Conservation (phyloP, 2,113 vertebrate genomes). For the Dendropsophus ebraccatus region DNA sequence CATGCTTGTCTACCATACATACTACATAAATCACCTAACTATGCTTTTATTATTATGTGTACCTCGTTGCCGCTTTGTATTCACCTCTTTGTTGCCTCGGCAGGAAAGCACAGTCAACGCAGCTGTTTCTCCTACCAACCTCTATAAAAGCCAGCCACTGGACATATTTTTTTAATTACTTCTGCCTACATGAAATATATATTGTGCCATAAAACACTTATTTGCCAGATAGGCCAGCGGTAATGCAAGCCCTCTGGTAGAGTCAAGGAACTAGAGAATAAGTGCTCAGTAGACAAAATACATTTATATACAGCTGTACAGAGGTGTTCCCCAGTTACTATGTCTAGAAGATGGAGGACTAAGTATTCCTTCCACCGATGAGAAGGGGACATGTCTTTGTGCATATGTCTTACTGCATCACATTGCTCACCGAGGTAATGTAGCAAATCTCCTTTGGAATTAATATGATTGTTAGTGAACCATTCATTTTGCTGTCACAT, state of each 20-base stretch:
- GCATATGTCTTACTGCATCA: not conserved
- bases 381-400: not conserved
- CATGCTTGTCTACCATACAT: conserved; percentile 7
- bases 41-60: conserved; percentile 30
- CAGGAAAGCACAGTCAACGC: conserved; percentile 34
- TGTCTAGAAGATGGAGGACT: conserved; percentile 18
- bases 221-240: conserved; percentile 43
- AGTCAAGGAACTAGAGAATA: conserved; percentile 35
- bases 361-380: not conserved
- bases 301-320: conserved; percentile 30
- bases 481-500: not conserved
- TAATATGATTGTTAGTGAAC: conserved; percentile 10
- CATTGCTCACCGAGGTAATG: not conserved
- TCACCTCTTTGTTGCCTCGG: conserved; percentile 33
- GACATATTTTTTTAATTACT: conserved; percentile 47
- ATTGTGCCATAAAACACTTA: conserved; percentile 43
- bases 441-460: not conserved
- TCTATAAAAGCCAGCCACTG: conserved; percentile 34
- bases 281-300: conserved; percentile 21
- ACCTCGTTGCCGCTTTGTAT: conserved; percentile 20
- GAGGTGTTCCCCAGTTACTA: not conserved
- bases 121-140: conserved; percentile 41
- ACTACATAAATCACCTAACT: conserved; percentile 21
- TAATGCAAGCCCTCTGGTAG: conserved; percentile 44
- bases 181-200: conserved; percentile 47